These are phyloP conservation scores for Operophtera brumata DNA, from an alignment of 2,888 invertebrate genomes.

Conservation along the genomic window DNA sequence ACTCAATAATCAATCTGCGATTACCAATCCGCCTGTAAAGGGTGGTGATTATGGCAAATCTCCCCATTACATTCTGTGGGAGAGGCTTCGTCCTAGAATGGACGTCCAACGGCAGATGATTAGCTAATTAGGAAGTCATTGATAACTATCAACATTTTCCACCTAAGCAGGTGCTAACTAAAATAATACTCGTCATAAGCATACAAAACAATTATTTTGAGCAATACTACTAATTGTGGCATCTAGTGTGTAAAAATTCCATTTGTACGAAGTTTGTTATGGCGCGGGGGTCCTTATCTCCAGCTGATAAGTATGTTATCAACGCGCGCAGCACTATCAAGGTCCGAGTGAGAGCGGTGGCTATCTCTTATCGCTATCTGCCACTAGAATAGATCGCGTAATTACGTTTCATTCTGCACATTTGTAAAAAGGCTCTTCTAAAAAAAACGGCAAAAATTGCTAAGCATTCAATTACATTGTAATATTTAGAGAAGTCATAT, in stretches of 20 bases:
- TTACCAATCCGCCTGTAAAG: too few species aligned
- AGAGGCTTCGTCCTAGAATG: too few species aligned
- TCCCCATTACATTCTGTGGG: too few species aligned
- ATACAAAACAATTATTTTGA: conserved; percentile 2
- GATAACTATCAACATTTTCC: conserved; percentile 25
- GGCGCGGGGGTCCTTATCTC: conserved; percentile 50
- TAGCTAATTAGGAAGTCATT: conserved; percentile 24
- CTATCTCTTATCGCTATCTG: conserved; percentile 38
- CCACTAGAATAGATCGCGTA: conserved; percentile 28
- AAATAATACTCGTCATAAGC: conserved; percentile 1
- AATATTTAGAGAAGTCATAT: neutral
- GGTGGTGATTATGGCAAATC: too few species aligned
- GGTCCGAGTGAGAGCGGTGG: conserved; percentile 44
- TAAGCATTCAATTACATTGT: neutral
- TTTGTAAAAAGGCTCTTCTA: neutral
- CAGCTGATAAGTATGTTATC: conserved; percentile 51
- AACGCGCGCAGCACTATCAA: conserved; percentile 49
- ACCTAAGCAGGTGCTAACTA: conserved; percentile 12
- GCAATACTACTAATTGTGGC: conserved; percentile 1
- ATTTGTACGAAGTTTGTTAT: conserved; percentile 41
- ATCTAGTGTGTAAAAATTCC: conserved; percentile 26
- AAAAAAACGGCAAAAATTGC: neutral
- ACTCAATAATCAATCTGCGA: too few species aligned
- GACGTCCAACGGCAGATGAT: too few species aligned
- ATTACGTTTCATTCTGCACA: conserved; percentile 14